These are phyloP conservation scores for Cydia splendana DNA, from an alignment of 1,140 invertebrate genomes.

Conservation along the genomic window DNA sequence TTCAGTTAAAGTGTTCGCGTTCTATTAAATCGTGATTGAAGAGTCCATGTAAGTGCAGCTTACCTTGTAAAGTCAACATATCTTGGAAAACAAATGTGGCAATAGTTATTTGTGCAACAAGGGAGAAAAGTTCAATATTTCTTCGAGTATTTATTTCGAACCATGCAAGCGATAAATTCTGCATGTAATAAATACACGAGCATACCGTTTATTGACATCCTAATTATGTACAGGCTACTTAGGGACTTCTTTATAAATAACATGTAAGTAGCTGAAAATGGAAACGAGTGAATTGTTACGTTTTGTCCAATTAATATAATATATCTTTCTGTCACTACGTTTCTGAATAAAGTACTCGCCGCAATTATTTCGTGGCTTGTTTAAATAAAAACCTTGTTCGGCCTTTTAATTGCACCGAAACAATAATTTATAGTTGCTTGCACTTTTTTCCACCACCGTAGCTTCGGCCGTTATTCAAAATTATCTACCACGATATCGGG, in stretches of 20 bases:
- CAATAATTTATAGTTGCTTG: conserved; percentile 67
- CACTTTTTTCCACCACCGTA: conserved; percentile 57
- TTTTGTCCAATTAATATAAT: background rate
- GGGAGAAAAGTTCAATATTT: too few relatives aligned
- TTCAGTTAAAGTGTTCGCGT: background rate
- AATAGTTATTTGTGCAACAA: too few relatives aligned
- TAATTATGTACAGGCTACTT: background rate
- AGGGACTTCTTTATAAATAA: background rate
- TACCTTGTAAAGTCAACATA: too few relatives aligned
- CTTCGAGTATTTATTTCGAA: too few relatives aligned
- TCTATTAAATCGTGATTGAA: background rate
- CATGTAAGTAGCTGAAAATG: background rate
- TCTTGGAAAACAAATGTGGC: too few relatives aligned
- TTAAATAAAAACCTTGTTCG: conserved; percentile 22
- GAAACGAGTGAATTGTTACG: background rate
- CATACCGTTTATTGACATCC: background rate
- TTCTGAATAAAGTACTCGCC: background rate
- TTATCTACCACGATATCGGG: conserved; percentile 72
- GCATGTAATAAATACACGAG: too few relatives aligned
- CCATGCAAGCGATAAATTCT: too few relatives aligned
- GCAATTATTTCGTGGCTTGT: background rate
- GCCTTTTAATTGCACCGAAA: conserved; percentile 71
- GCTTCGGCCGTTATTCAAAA: conserved; percentile 66
- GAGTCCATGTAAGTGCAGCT: too few relatives aligned
- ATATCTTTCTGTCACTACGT: background rate